These are phyloP conservation scores for Ametastegia equiseti DNA, from an alignment of 2,888 invertebrate genomes.

Conservation along the genomic window DNA sequence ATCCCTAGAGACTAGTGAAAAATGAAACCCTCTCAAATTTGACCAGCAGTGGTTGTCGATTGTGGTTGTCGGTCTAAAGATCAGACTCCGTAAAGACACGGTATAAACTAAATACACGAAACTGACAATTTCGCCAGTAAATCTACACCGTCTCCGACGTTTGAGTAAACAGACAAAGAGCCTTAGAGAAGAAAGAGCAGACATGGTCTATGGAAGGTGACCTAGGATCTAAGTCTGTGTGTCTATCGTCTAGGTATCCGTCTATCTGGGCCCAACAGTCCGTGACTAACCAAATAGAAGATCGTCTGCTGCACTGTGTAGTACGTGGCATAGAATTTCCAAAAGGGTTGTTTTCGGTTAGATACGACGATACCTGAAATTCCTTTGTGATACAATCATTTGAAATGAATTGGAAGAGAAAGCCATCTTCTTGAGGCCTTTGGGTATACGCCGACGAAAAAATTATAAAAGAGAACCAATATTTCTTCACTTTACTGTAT, in stretches of 20 bases:
- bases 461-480: not conserved
- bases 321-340: not conserved
- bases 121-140: not conserved
- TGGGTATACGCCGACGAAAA: not conserved
- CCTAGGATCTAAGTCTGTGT: not conserved
- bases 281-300: conserved; percentile 5
- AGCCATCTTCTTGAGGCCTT: not conserved
- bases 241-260: not conserved
- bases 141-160: not conserved
- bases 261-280: not conserved
- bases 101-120: not conserved
- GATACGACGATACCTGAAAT: not conserved
- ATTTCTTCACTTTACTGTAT: not conserved
- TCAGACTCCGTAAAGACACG: not conserved
- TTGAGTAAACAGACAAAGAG: not conserved
- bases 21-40: not conserved
- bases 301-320: not conserved
- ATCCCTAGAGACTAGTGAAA: too few species aligned
- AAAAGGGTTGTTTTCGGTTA: conserved; percentile 13
- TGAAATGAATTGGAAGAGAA: conserved; percentile 17
- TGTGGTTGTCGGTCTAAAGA: not conserved
- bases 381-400: conserved; percentile 3
- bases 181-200: not conserved
- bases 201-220: conserved; percentile 23
- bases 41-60: not conserved